Base-by-base conservation (phyloP, 2,113 vertebrate genomes). In the Entomyzon cyanotis region DNA sequence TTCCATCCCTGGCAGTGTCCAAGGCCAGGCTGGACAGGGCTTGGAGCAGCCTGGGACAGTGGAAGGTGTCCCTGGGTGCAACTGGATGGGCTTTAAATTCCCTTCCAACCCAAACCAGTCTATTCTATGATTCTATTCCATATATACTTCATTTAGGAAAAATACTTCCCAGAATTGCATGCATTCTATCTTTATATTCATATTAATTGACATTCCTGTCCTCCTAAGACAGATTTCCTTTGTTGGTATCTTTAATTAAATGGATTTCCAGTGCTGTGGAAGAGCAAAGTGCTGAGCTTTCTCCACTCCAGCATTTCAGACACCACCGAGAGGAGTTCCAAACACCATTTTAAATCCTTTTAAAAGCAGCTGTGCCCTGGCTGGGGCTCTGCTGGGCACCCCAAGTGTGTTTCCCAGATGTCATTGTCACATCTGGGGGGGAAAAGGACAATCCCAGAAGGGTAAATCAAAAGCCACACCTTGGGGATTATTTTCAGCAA, bases 1-100 rank as follows among this genome's bases (percentile, higher is more conserved):
- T 33, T 53, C 87, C 60, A 82, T 68, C 69, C 87, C 78, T 82
- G 62, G 44, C 6, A 81, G 31, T 50, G 76, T 3, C 59, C 68
- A 42, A 65, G 76, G 76, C 35, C 58, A 73, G 76, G 65, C 0
- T 64, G 85, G 64, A 78, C 56, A 71, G 60, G 60, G 19, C 24
- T 14, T n/a, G 60, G 71, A 76, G 37, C 46, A 37, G 3, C 19
- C n/a, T 71, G 85, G 59, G 22, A 35, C 7, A 28, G 35, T 12
- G 50, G 65, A 0, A 88, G 42, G 10, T 42, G 86, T 50, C 85
- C 67, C 58, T 80, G 49, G 58, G 4, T 56, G 59, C 28, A 2
- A 39, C 4, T 16, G 6, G 62, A 0, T 3, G 24, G 0, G 0
- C 1, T 41, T 55, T 35, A 14, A 31, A 0, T 62, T 47, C 46